Conservation (phyloP, 2,888 invertebrate genomes). For the Volucella zonaria region DNA sequence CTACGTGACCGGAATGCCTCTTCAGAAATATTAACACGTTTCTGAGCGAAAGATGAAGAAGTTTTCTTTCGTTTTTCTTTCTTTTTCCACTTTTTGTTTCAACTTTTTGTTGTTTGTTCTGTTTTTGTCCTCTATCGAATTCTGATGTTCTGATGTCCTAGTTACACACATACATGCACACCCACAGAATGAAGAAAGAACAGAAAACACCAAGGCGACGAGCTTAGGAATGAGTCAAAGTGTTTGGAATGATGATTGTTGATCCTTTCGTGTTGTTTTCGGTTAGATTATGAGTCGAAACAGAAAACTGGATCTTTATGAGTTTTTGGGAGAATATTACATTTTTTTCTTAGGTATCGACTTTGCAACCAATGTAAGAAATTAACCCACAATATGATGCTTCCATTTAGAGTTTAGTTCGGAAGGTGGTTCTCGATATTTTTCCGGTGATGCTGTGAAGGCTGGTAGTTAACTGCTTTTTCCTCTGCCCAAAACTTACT, state of each 20-base stretch:
- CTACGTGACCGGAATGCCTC: slow-evolving; percentile 70
- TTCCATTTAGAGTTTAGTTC: too few species aligned
- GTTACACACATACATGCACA: slow-evolving; percentile 31
- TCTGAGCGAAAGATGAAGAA: slow-evolving; percentile 47
- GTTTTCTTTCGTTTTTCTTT: slow-evolving; percentile 31
- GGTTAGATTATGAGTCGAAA: slow-evolving; percentile 60
- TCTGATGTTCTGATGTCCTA: slow-evolving; percentile 63
- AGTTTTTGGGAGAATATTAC: too few species aligned
- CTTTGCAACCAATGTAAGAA: too few species aligned
- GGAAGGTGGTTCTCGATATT: too few species aligned
- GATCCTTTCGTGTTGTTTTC: slow-evolving; percentile 50
- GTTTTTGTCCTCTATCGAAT: slow-evolving; percentile 68
- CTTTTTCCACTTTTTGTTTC: slow-evolving; percentile 17
- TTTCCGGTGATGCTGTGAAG: too few species aligned
- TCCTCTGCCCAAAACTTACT: too few species aligned
- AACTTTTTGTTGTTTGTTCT: background rate
- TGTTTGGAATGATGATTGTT: slow-evolving; percentile 66
- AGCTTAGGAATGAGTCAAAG: slow-evolving; percentile 39
- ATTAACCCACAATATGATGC: too few species aligned
- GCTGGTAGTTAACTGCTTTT: too few species aligned
- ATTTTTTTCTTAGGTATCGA: too few species aligned
- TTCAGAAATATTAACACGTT: slow-evolving; percentile 71
- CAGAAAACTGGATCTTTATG: too few species aligned
- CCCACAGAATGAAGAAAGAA: background rate
- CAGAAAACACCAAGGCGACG: background rate